A percentile compares a stretch with the other conserved stretches of the same genome.
These are phyloP conservation scores for Heliconius hewitsoni DNA, from an alignment of 1,140 invertebrate genomes.

Conservation along the genomic window DNA sequence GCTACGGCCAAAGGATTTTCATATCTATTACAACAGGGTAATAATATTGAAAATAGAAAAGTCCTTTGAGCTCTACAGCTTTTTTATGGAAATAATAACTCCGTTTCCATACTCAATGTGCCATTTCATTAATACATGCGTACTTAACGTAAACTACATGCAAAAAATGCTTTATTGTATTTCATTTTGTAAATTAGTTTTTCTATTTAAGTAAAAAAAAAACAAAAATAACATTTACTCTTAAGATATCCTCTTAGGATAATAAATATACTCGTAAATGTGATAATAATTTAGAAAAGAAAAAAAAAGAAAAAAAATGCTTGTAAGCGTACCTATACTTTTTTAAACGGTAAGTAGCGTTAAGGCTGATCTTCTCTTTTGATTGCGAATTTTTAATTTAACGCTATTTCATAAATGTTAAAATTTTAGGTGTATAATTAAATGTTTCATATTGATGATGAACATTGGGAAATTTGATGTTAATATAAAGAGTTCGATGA, in stretches of 20 bases:
- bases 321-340: constrained; percentile 64
- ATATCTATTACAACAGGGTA: constrained; percentile 44
- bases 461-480: background rate
- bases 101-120: constrained; percentile 21
- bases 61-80: constrained; percentile 30
- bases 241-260: constrained; percentile 59
- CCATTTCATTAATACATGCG: constrained; percentile 37
- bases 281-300: constrained; percentile 72
- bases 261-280: constrained; percentile 75
- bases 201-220: constrained; percentile 47
- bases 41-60: constrained; percentile 32
- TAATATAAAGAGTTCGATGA: background rate
- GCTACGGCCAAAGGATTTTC: constrained; percentile 34
- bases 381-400: background rate
- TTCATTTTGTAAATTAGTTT: constrained; percentile 51
- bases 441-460: background rate
- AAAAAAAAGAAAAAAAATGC: constrained; percentile 70
- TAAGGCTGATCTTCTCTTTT: constrained; percentile 47
- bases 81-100: constrained; percentile 8
- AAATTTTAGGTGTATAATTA: background rate
- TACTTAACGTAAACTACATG: constrained; percentile 56
- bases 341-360: constrained; percentile 56
- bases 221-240: constrained; percentile 62
- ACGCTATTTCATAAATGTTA: background rate
- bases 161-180: constrained; percentile 28